A percentile compares a stretch with the other conserved stretches of the same genome.
Conservation (phyloP, 1,140 invertebrate genomes). For the Phymorhynchus buccinoides region DNA sequence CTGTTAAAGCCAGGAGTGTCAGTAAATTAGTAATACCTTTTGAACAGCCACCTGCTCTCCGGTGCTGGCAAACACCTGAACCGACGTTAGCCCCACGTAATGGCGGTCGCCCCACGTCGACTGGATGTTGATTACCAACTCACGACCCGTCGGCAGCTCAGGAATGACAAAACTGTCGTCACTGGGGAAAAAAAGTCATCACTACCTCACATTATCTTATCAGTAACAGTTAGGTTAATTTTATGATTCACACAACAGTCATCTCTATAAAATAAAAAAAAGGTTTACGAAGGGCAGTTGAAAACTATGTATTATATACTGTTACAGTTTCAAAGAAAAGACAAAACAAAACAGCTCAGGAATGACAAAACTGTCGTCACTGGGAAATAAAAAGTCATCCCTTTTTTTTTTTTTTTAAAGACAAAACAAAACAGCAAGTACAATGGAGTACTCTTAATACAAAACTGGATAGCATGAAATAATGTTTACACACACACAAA, state of each 20-base stretch:
- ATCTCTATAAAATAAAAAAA: too few relatives aligned
- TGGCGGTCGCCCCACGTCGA: constrained; percentile 88
- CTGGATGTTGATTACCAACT: constrained; percentile 81
- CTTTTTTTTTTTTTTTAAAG: background rate
- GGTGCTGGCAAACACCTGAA: constrained; percentile 82
- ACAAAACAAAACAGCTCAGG: constrained; percentile 77
- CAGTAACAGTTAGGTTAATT: too few relatives aligned
- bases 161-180: constrained; percentile 78
- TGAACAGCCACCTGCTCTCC: constrained; percentile 76
- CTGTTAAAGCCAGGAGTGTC: background rate
- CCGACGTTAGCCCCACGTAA: constrained; percentile 85
- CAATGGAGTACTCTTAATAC: too few relatives aligned
- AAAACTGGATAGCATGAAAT: too few relatives aligned
- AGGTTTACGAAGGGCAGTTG: too few relatives aligned
- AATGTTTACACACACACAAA: too few relatives aligned
- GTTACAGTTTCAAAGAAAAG: too few relatives aligned
- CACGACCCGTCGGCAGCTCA: constrained; percentile 81
- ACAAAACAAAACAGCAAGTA: too few relatives aligned
- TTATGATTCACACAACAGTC: too few relatives aligned
- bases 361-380: constrained; percentile 75
- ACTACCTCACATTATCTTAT: background rate
- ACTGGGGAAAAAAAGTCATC: constrained; percentile 37
- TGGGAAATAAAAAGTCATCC: constrained; percentile 29
- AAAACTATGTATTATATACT: too few relatives aligned
- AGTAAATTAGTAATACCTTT: constrained; percentile 71